A percentile compares a stretch with the other conserved stretches of the same genome.
Conservation (phyloP, 1,140 invertebrate species). For the Camponotus pennsylvanicus region DNA sequence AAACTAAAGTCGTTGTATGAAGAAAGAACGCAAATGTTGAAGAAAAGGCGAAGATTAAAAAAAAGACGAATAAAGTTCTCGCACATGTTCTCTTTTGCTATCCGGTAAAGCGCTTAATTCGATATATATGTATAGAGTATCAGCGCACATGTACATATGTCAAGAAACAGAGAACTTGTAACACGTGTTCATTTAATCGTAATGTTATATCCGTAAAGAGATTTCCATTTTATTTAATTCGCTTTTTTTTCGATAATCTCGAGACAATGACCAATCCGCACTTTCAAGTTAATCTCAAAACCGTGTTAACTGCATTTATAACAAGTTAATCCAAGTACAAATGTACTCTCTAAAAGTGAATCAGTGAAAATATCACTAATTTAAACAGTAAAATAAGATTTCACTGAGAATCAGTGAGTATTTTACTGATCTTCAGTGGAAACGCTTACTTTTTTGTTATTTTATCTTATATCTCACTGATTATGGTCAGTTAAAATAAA, state of each 20-base stretch:
- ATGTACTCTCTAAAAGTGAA: too few species aligned
- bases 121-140: conserved; percentile 33
- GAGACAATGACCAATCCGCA: not conserved
- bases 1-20: not conserved
- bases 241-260: conserved; percentile 41
- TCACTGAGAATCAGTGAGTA: too few species aligned
- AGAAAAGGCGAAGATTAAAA: conserved; percentile 21
- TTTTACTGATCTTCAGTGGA: too few species aligned
- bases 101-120: conserved; percentile 60
- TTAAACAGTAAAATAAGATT: too few species aligned
- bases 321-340: not conserved
- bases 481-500: too few species aligned
- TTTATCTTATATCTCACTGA: too few species aligned
- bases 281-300: not conserved
- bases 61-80: conserved; percentile 30
- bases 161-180: conserved; percentile 53
- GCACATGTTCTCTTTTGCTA: conserved; percentile 66
- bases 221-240: conserved; percentile 58
- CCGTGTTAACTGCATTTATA: not conserved
- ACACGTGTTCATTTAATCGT: conserved; percentile 68
- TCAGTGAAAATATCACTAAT: too few species aligned
- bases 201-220: conserved; percentile 60
- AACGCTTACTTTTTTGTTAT: too few species aligned
- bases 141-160: not conserved
- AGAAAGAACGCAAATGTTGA: conserved; percentile 13